phyloP scores from a whole-genome alignment of 2,888 invertebrate genomes.

The Papilio elwesi region DNA sequence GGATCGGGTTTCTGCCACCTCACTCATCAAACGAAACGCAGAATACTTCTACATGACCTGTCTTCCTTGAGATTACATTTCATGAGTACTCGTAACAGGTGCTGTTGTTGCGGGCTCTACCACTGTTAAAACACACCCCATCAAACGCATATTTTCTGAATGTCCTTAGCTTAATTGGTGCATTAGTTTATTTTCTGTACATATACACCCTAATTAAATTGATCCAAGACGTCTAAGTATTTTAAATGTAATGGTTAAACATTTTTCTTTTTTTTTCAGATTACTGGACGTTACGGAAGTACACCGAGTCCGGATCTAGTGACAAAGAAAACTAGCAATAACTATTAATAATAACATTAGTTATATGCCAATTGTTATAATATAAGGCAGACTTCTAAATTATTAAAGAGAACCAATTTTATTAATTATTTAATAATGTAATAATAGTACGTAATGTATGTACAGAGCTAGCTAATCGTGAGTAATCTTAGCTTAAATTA shows the following conservation, averaged over 20 bases:
- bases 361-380: slow-evolving; percentile 46
- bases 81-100: no score
- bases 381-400: slow-evolving; percentile 49
- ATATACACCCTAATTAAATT: no score
- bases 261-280: slow-evolving; percentile 71
- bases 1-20: no score
- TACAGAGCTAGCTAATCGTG: slow-evolving; percentile 8
- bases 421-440: slow-evolving; percentile 54
- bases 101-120: no score
- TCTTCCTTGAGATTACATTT: no score
- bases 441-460: background rate
- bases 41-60: no score
- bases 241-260: background rate
- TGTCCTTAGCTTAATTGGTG: no score
- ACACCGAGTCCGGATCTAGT: slow-evolving; percentile 70
- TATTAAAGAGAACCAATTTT: slow-evolving; percentile 52
- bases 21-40: no score
- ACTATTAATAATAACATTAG: slow-evolving; percentile 45
- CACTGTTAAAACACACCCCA: no score
- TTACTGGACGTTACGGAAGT: slow-evolving; percentile 81
- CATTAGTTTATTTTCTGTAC: no score
- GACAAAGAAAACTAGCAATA: slow-evolving; percentile 76
- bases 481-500: slow-evolving; percentile 1
- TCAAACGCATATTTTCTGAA: no score
- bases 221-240: no score